phyloP scores from a whole-genome alignment of 2,888 invertebrate genomes.

The Strigamia maritima region DNA sequence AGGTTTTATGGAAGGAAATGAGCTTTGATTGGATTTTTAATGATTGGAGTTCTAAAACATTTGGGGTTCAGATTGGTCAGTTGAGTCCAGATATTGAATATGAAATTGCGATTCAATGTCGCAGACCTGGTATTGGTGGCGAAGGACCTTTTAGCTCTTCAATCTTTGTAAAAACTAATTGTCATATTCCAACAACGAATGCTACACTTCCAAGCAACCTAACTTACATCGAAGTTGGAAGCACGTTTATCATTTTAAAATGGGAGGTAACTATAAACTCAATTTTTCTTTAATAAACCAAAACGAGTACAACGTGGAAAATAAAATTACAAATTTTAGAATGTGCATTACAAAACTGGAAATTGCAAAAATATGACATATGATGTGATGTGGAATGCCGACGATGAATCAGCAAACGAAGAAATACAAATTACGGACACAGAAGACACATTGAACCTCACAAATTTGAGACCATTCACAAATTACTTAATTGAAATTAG shows the following conservation, averaged over 20 bases:
- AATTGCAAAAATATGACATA: neutral
- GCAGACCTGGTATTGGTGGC: neutral
- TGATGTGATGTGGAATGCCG: neutral
- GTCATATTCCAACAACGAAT: neutral
- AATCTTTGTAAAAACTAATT: neutral
- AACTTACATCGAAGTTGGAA: neutral
- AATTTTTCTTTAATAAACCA: too few relatives aligned
- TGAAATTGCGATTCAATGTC: neutral
- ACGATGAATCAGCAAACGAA: neutral
- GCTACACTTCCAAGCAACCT: neutral
- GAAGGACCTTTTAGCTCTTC: neutral
- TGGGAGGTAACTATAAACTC: neutral
- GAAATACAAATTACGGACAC: neutral
- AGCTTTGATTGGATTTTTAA: neutral
- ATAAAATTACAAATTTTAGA: neutral
- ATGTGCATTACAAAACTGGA: too few relatives aligned
- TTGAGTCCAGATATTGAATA: neutral
- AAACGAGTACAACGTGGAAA: too few relatives aligned
- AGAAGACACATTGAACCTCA: neutral
- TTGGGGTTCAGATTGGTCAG: neutral
- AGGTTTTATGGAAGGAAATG: neutral
- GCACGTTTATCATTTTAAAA: neutral
- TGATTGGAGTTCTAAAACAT: neutral
- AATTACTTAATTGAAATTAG: neutral
- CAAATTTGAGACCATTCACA: neutral